phyloP scores from a whole-genome alignment of 2,888 invertebrate genomes.

The Scaptomyza cyrtandrae region DNA sequence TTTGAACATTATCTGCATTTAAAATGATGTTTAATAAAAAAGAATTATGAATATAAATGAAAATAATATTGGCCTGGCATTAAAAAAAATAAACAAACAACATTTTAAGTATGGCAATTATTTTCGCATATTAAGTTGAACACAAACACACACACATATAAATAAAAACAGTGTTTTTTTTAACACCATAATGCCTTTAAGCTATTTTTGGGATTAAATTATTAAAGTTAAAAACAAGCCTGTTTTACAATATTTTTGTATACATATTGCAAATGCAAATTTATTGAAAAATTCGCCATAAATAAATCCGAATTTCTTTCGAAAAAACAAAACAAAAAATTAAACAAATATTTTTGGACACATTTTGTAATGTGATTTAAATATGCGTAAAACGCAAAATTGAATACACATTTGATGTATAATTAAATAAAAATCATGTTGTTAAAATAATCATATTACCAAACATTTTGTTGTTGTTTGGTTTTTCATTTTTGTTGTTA shows the following conservation, averaged over 20 bases:
- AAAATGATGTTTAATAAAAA: slow-evolving; percentile 10
- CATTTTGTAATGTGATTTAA: neutral
- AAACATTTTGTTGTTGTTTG: slow-evolving; percentile 15
- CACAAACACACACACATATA: neutral
- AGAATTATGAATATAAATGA: slow-evolving; percentile 7
- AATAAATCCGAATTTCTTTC: too few species aligned
- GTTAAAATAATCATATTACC: slow-evolving; percentile 51
- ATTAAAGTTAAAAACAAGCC: neutral
- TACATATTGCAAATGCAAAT: neutral
- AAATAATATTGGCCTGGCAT: neutral
- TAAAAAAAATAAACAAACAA: slow-evolving; percentile 31
- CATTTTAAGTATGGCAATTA: slow-evolving; percentile 36
- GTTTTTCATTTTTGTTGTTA: slow-evolving; percentile 4
- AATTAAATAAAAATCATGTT: slow-evolving; percentile 48
- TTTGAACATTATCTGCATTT: slow-evolving; percentile 9
- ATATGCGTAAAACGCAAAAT: neutral
- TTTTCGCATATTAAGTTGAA: slow-evolving; percentile 34
- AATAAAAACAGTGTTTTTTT: neutral
- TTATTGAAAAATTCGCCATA: neutral
- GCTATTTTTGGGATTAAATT: neutral
- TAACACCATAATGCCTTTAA: neutral
- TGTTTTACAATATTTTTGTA: neutral
- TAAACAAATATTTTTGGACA: slow-evolving; percentile 6
- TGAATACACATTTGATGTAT: slow-evolving; percentile 29
- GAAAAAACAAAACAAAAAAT: neutral